phyloP scores from a whole-genome alignment of 2,113 vertebrate species.

The Perognathus longimembris region DNA sequence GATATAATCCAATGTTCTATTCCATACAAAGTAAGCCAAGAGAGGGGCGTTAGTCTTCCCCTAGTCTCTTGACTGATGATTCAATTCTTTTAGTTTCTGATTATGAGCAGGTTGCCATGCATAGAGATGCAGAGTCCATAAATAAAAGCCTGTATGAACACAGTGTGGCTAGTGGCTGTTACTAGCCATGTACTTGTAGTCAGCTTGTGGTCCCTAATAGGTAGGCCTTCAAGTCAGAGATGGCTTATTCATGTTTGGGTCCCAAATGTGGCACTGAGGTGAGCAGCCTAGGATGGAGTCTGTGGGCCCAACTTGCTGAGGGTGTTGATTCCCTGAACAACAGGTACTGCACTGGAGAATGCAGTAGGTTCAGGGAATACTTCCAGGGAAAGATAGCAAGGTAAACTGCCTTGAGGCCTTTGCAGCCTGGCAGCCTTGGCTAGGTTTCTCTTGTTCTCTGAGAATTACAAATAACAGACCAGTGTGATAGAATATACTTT shows the following conservation, averaged over 20 bases:
- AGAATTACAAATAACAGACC: not conserved
- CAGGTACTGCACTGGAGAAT: constrained; percentile 26
- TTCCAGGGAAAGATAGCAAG: not conserved
- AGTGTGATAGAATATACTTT: not conserved
- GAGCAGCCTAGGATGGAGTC: not conserved
- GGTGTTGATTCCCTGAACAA: not conserved
- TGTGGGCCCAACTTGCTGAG: not conserved
- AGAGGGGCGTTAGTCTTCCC: not conserved
- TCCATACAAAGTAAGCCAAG: not conserved
- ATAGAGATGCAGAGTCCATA: not conserved
- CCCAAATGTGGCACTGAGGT: not conserved
- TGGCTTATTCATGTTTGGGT: not conserved
- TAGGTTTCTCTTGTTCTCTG: not conserved
- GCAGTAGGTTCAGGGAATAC: not conserved
- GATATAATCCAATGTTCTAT: not conserved
- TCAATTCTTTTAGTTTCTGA: not conserved
- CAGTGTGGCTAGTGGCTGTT: not conserved
- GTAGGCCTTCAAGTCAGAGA: not conserved
- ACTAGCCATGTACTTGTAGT: not conserved
- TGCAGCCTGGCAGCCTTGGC: not conserved
- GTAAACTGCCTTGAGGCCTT: not conserved
- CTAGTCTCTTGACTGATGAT: not conserved
- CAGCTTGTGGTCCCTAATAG: not conserved
- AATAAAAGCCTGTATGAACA: not conserved
- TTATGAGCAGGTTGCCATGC: constrained; percentile 37